These are phyloP conservation scores for Peucedramus taeniatus DNA, from an alignment of 2,113 vertebrate genomes.

Conservation along the genomic window DNA sequence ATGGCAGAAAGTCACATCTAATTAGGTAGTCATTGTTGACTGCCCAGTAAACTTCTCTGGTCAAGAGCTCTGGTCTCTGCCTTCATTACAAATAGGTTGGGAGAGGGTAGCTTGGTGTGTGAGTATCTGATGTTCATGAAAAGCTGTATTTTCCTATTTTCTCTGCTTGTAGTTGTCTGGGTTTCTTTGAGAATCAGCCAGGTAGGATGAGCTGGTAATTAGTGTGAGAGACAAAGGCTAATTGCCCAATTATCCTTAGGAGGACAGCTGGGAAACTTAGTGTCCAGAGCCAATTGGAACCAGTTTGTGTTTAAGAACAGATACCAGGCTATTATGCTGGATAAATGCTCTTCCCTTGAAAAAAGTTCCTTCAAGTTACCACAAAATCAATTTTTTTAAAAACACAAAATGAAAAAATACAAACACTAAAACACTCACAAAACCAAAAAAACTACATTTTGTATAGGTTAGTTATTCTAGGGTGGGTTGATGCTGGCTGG, in stretches of 20 bases:
- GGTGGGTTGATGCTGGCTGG: background rate
- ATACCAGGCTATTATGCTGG: background rate
- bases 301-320: background rate
- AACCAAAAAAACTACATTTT: background rate
- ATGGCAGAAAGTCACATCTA: background rate
- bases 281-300: background rate
- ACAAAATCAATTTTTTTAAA: background rate
- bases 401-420: rapidly evolving
- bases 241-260: conserved; percentile 15
- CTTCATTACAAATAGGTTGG: background rate
- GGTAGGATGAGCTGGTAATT: background rate
- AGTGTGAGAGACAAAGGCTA: conserved; percentile 13
- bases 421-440: background rate
- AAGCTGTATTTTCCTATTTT: background rate
- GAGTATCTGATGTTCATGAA: background rate
- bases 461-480: background rate
- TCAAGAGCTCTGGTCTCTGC: background rate
- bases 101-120: background rate
- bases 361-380: background rate
- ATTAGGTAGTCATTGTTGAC: background rate
- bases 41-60: background rate
- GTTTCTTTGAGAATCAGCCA: conserved; percentile 8
- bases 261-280: background rate
- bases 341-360: background rate
- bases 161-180: background rate